A percentile compares a stretch with the other conserved stretches of the same genome.
These are phyloP conservation scores for Condylura cristata DNA, from an alignment of 2,113 vertebrate genomes.

Conservation along the genomic window DNA sequence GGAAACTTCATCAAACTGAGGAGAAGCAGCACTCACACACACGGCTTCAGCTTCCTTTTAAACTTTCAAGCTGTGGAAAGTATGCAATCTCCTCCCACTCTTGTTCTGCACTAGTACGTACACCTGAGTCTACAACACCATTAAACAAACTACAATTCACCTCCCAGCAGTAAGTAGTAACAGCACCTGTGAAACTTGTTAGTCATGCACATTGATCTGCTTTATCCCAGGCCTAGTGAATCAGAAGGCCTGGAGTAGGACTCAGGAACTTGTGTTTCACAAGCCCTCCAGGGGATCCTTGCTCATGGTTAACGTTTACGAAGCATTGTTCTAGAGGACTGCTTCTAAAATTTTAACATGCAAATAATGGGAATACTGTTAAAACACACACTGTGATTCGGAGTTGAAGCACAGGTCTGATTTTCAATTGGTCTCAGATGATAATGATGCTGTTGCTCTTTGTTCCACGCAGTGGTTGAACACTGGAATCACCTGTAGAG, in stretches of 20 bases:
- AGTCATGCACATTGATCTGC: neutral
- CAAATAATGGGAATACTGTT: neutral
- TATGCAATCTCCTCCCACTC: neutral
- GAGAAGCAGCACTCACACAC: neutral
- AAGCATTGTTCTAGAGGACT: neutral
- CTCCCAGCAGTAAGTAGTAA: neutral
- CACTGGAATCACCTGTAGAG: neutral
- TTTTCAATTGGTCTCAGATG: neutral
- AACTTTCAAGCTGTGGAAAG: neutral
- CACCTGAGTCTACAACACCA: neutral
- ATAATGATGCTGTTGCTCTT: neutral
- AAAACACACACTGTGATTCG: neutral
- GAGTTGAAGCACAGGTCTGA: neutral
- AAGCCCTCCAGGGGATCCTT: neutral
- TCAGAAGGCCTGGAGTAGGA: neutral
- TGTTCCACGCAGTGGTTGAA: neutral
- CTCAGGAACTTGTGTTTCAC: neutral
- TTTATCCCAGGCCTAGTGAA: neutral
- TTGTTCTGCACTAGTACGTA: neutral
- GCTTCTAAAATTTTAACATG: neutral
- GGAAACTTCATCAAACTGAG: rapidly evolving
- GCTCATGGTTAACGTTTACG: neutral
- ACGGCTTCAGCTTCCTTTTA: rapidly evolving
- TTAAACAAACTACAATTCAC: neutral
- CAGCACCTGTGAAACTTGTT: neutral